Percentiles rank a stretch among this genome's conserved stretches.
These are phyloP conservation scores for Chalcis sispes DNA, from an alignment of 2,888 invertebrate genomes.

Conservation along the genomic window DNA sequence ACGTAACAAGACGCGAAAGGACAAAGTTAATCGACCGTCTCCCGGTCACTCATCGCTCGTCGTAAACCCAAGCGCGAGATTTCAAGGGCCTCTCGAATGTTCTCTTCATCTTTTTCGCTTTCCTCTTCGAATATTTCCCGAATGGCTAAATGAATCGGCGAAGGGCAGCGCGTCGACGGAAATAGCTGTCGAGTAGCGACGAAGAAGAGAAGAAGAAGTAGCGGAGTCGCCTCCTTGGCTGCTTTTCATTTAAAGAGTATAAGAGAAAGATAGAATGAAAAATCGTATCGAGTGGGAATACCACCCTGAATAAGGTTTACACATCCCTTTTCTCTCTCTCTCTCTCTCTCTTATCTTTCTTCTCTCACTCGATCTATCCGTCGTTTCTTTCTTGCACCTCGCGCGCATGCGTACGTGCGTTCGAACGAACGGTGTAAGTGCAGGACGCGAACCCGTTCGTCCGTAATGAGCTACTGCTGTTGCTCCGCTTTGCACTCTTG, in stretches of 20 bases:
- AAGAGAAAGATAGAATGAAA: constrained; percentile 12
- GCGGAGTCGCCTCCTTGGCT: background rate
- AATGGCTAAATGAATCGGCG: constrained; percentile 39
- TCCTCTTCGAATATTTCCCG: constrained; percentile 18
- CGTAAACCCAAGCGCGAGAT: background rate
- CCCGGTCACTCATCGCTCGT: constrained; percentile 35
- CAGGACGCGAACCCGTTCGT: background rate
- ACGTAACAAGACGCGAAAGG: background rate
- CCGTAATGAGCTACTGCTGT: constrained; percentile 13
- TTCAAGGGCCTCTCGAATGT: no score
- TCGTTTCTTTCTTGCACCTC: background rate
- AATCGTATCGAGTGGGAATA: constrained; percentile 17
- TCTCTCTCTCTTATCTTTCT: no score
- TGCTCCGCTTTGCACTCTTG: background rate
- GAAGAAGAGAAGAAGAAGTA: constrained; percentile 5
- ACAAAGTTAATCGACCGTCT: constrained; percentile 23
- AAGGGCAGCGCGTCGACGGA: constrained; percentile 37
- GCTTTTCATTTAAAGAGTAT: background rate
- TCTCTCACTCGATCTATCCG: background rate
- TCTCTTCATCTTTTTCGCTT: no score
- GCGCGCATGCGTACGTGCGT: background rate
- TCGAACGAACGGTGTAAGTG: constrained; percentile 14
- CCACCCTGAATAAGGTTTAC: constrained; percentile 18
- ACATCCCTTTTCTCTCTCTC: no score
- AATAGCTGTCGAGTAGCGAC: constrained; percentile 17